Evolutionary conservation across 1,140 invertebrate species (phyloP).

Genomic region (Prorops nasuta): DNA sequence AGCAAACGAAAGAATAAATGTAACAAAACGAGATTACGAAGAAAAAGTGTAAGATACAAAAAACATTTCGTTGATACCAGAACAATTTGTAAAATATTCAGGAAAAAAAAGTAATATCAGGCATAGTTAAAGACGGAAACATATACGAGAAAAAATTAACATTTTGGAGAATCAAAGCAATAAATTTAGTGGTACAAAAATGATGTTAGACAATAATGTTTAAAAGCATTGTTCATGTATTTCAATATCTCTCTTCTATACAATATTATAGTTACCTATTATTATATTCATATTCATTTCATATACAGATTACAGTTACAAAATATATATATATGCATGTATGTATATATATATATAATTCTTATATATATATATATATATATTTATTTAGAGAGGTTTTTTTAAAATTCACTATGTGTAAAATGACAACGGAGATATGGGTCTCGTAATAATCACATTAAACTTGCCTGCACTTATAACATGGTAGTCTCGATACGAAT

Average conservation of each 20-base stretch:
- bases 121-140: slow-evolving; percentile 3
- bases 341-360: slow-evolving; percentile 19
- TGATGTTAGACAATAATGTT: slow-evolving; percentile 56
- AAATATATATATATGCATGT: slow-evolving; percentile 46
- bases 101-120: no score
- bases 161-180: slow-evolving; percentile 25
- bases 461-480: slow-evolving; percentile 17
- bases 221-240: slow-evolving; percentile 58
- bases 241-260: slow-evolving; percentile 58
- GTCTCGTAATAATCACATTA: slow-evolving; percentile 26
- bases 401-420: slow-evolving; percentile 46
- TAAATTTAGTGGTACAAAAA: slow-evolving; percentile 54
- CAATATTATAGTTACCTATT: slow-evolving; percentile 52
- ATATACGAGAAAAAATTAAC: slow-evolving; percentile 21
- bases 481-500: slow-evolving; percentile 11
- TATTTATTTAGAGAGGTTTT: no score
- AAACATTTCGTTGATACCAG: no score
- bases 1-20: no score
- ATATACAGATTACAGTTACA: slow-evolving; percentile 55
- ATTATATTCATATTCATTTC: slow-evolving; percentile 46
- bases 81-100: no score
- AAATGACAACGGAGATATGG: slow-evolving; percentile 30
- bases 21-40: no score
- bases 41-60: no score
- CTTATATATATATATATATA: slow-evolving; percentile 38